A percentile compares a stretch with the other conserved stretches of the same genome.
Evolutionary conservation across 2,113 vertebrate species (phyloP).

Genomic region (Poecile atricapillus): DNA sequence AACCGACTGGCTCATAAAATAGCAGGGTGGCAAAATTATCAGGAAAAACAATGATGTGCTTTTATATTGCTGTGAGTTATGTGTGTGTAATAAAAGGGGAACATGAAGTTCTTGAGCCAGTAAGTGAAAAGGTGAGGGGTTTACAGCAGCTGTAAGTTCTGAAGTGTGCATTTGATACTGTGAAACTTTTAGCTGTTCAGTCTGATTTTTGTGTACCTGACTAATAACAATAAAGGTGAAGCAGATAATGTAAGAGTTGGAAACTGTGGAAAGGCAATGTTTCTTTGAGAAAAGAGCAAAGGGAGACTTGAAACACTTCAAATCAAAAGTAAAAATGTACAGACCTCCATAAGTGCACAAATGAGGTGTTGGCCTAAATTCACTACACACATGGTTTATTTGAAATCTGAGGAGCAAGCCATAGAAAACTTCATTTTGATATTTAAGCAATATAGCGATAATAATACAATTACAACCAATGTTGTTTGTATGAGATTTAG

Average conservation of each 20-base stretch:
- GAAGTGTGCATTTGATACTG: neutral
- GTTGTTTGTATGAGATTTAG: neutral
- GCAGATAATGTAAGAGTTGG: neutral
- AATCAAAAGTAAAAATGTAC: neutral
- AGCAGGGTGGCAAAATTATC: slow-evolving; percentile 34
- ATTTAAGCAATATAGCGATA: neutral
- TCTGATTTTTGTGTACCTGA: neutral
- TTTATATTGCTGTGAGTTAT: slow-evolving; percentile 38
- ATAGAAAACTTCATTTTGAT: neutral
- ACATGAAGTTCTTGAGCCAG: neutral
- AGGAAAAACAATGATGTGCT: slow-evolving; percentile 14
- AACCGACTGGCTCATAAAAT: neutral
- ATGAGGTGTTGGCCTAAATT: neutral
- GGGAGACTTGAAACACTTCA: neutral
- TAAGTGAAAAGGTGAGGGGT: neutral
- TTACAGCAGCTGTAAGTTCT: slow-evolving; percentile 9
- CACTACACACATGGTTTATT: neutral
- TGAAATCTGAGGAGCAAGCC: neutral
- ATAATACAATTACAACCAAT: neutral
- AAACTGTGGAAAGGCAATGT: neutral
- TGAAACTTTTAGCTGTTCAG: neutral
- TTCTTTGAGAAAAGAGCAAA: neutral
- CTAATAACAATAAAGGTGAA: neutral
- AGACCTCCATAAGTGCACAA: neutral
- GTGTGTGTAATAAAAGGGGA: slow-evolving; percentile 4